Conservation (phyloP, 2,888 invertebrate genomes). For the Orchesella flavescens region DNA sequence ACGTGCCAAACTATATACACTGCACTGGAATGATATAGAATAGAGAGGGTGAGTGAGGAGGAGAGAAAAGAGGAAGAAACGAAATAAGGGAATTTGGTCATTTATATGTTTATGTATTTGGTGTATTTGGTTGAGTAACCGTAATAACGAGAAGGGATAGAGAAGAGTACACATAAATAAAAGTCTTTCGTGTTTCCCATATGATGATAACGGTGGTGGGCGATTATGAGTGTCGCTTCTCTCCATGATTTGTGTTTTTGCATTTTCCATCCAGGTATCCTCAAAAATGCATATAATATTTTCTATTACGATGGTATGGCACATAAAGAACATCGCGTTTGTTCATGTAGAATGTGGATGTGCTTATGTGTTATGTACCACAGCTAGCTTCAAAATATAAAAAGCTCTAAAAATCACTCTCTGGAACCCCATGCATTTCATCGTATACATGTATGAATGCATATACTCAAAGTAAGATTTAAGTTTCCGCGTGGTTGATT, state of each 20-base stretch:
- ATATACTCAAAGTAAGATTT: slow-evolving; percentile 1
- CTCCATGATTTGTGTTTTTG: background rate
- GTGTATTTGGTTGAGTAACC: slow-evolving; percentile 36
- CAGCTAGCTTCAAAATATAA: no score
- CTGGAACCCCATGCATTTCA: background rate
- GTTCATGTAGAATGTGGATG: background rate
- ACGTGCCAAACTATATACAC: slow-evolving; percentile 37
- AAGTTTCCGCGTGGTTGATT: slow-evolving; percentile 3
- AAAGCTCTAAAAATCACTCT: background rate
- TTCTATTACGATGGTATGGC: background rate
- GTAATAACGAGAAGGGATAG: slow-evolving; percentile 4
- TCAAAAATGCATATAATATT: background rate
- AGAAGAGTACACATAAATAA: slow-evolving; percentile 37
- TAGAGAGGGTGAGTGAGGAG: slow-evolving; percentile 5
- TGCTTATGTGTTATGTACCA: background rate
- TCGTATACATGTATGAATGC: background rate
- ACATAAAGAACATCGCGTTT: background rate
- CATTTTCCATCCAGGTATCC: background rate
- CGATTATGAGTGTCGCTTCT: background rate
- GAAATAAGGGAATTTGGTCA: slow-evolving; percentile 46
- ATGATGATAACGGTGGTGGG: background rate
- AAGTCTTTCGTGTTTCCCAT: background rate
- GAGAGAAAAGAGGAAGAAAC: slow-evolving; percentile 13
- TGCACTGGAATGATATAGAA: background rate
- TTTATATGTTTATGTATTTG: slow-evolving; percentile 47